These are phyloP conservation scores for Drosophila ambigua DNA, from an alignment of 1,140 invertebrate genomes.

Conservation along the genomic window DNA sequence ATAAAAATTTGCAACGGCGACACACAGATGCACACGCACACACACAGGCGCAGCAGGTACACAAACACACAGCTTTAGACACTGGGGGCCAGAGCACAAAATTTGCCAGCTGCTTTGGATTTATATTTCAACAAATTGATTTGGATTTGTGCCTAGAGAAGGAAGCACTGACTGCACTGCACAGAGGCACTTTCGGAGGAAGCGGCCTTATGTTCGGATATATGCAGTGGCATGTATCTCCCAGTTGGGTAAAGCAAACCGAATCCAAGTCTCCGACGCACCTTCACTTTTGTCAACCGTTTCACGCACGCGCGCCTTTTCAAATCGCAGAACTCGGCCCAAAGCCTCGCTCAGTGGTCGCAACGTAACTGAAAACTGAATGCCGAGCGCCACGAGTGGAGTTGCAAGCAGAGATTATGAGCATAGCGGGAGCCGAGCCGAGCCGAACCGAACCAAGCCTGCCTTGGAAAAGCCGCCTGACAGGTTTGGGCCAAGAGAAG, in stretches of 20 bases:
- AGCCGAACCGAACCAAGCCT: neutral
- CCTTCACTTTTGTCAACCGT: constrained; percentile 70
- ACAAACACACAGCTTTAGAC: too few species aligned
- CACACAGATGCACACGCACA: constrained; percentile 40
- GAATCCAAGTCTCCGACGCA: constrained; percentile 30
- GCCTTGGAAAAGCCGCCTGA: constrained; percentile 58
- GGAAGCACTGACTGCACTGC: neutral
- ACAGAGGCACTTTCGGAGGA: neutral
- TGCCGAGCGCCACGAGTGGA: constrained; percentile 21
- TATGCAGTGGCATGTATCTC: constrained; percentile 2
- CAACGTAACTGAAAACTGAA: constrained; percentile 48
- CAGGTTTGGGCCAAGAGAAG: constrained; percentile 50
- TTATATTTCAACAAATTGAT: constrained; percentile 15
- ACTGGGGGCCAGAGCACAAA: constrained; percentile 39
- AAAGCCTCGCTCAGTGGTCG: constrained; percentile 67
- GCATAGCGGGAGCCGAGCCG: constrained; percentile 44
- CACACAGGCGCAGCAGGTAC: constrained; percentile 18
- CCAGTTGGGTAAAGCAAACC: too few species aligned
- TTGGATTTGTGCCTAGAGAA: neutral
- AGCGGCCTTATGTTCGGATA: constrained; percentile 9
- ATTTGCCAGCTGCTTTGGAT: constrained; percentile 46
- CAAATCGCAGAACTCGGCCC: constrained; percentile 17
- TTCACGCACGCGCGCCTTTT: constrained; percentile 33
- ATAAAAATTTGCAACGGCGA: constrained; percentile 72
- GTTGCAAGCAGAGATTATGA: constrained; percentile 64